These are phyloP conservation scores for Eubucco bourcierii DNA, from an alignment of 2,113 vertebrate species.

Conservation along the genomic window DNA sequence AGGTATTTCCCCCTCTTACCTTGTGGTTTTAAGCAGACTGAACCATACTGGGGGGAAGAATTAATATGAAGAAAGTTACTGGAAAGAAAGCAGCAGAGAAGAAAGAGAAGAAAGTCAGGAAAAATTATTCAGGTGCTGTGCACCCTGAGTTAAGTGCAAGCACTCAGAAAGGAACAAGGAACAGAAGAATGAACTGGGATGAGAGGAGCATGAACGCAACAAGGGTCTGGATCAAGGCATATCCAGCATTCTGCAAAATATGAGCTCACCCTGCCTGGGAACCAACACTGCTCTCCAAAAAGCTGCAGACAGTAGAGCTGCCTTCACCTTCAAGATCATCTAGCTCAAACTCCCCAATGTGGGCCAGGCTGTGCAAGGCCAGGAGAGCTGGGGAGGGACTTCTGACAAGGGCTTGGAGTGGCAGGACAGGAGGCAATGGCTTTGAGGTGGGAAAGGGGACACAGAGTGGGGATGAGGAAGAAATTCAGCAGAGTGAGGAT, in stretches of 20 bases:
- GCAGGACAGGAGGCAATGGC: too few relatives aligned
- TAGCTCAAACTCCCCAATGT: too few relatives aligned
- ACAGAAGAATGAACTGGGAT: not conserved
- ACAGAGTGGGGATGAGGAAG: too few relatives aligned
- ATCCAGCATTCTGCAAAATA: not conserved
- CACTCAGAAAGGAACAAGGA: not conserved
- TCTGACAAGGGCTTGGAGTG: too few relatives aligned
- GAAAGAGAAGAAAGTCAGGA: slow-evolving; percentile 58
- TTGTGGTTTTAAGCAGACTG: slow-evolving; percentile 53
- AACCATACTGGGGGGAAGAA: slow-evolving; percentile 51
- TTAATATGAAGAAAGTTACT: slow-evolving; percentile 46
- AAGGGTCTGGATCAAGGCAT: not conserved
- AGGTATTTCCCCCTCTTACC: slow-evolving; percentile 34
- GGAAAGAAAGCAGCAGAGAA: slow-evolving; percentile 61
- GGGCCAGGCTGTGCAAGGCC: too few relatives aligned
- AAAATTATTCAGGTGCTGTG: slow-evolving; percentile 15
- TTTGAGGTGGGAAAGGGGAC: too few relatives aligned
- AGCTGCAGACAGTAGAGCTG: not conserved
- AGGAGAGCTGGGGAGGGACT: too few relatives aligned
- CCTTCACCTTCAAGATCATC: not conserved
- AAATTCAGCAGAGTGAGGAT: too few relatives aligned
- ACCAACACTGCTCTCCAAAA: not conserved
- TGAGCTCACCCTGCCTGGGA: not conserved
- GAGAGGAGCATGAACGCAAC: not conserved
- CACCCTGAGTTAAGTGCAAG: not conserved